Percentiles rank a stretch among this genome's conserved stretches.
Evolutionary conservation across 2,888 invertebrate genomes (phyloP).

Genomic region (Baccha elongata): DNA sequence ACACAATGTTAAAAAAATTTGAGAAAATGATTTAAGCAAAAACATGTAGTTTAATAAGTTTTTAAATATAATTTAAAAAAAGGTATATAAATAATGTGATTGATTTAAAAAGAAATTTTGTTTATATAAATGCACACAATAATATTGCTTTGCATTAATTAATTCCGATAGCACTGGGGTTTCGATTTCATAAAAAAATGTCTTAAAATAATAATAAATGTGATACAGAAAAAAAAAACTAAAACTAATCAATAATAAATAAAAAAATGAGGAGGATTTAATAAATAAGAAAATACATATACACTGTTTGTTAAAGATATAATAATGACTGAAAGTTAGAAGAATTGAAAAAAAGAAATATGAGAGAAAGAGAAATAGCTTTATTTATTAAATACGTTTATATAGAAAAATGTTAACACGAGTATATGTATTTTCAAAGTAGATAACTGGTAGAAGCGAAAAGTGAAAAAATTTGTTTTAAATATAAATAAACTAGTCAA

Average conservation of each 20-base stretch:
- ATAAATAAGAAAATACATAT: slow-evolving; percentile 16
- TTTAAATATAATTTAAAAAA: slow-evolving; percentile 63
- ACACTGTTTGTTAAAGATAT: slow-evolving; percentile 7
- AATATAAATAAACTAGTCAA: slow-evolving; percentile 62
- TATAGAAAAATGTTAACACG: slow-evolving; percentile 30
- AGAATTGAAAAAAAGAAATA: slow-evolving; percentile 11
- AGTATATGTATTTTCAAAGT: slow-evolving; percentile 18
- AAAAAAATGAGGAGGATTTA: slow-evolving; percentile 14
- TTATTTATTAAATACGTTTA: slow-evolving; percentile 40
- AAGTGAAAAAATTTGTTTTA: slow-evolving; percentile 2
- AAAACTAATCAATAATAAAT: slow-evolving; percentile 38
- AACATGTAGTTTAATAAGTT: slow-evolving; percentile 63
- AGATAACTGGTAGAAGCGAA: slow-evolving; percentile 18
- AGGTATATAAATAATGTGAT: slow-evolving; percentile 72
- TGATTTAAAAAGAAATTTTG: slow-evolving; percentile 72
- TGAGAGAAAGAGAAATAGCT: slow-evolving; percentile 34
- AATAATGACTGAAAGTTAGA: slow-evolving; percentile 52
- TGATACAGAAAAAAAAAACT: slow-evolving; percentile 44
- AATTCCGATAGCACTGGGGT: slow-evolving; percentile 69
- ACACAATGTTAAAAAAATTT: slow-evolving; percentile 75
- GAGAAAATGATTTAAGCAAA: slow-evolving; percentile 75
- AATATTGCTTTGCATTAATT: slow-evolving; percentile 46
- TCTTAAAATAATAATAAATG: slow-evolving; percentile 59
- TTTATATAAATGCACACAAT: slow-evolving; percentile 21
- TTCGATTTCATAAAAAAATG: slow-evolving; percentile 54